Evolutionary conservation across 2,113 vertebrate species (phyloP), one percentile per base, ranked within the genome.

Genomic region (Manacus vitellinus): DNA sequence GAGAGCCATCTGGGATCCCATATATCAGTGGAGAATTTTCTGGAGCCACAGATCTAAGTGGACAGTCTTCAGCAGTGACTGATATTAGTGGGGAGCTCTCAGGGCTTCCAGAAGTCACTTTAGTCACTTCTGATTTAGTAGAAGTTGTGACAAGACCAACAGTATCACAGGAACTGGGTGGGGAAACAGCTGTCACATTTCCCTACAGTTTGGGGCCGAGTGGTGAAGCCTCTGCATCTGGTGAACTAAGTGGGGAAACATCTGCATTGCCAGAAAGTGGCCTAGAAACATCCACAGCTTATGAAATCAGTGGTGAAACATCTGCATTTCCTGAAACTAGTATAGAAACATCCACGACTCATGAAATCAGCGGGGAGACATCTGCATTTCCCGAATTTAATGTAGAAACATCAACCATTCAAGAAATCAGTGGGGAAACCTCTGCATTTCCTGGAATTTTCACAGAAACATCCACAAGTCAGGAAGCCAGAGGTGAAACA

Each of bases 161-260:
- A 0, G 49, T 97, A 56, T 97, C 97, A 70, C 97, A 98, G 81
- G 98, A 99, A 95, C 94, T 99, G 5, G 98, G 98, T 58, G 98
- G 97, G 43, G 92, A 91, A 87, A 97, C 95, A 61, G 96, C 97
- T 39, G 96, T 97, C 33, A 98, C 96, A 0, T 90, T 97, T 56
- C 98, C 97, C 28, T 93, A 96, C n/a, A 55, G 96, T 91, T 65
- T 86, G 51, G 95, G 97, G 68, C 11, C 96, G 70, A 98, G 97
- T 41, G 97, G 97, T 24, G 97, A 98, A 77, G 43, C 47, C 67
- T 98, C 97, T 78, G 78, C 89, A 1, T 96, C 97, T 92, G 95
- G 95, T 31, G 97, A 98, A 27, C 55, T 88, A 14, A 98, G 97
- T 31, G 97, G 97, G 27, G 93, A 96, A 59, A 54, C 88, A 25